Percentiles rank a stretch among this genome's conserved stretches.
phyloP scores from a whole-genome alignment of 2,888 invertebrate species.

The Temnothorax rugatulus region DNA sequence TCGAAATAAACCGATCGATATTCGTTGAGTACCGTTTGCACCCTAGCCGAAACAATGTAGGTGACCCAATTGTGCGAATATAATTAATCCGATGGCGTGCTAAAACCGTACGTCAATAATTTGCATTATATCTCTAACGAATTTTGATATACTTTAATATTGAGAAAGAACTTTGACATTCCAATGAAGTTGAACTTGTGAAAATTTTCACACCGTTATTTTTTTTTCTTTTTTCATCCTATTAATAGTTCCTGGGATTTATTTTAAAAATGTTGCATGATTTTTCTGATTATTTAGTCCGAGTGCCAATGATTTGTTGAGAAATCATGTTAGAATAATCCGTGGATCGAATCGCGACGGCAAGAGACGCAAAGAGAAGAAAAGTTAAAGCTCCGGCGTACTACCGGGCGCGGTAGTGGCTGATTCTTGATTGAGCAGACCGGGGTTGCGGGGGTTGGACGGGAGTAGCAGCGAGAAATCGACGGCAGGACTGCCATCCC shows the following conservation, averaged over 20 bases:
- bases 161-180: neutral
- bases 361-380: conserved; percentile 31
- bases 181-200: neutral
- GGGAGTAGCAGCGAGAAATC: conserved; percentile 76
- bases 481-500: conserved; percentile 80
- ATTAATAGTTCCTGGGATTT: neutral
- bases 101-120: conserved; percentile 23
- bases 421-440: conserved; percentile 77
- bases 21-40: conserved; percentile 48
- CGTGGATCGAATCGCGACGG: conserved; percentile 5
- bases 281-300: neutral
- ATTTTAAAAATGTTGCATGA: neutral
- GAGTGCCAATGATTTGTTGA: neutral
- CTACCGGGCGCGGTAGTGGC: conserved; percentile 54
- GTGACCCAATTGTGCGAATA: conserved; percentile 63
- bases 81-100: conserved; percentile 29
- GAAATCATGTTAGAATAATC: neutral
- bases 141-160: neutral
- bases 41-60: conserved; percentile 55
- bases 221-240: neutral
- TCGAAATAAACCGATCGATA: conserved; percentile 73
- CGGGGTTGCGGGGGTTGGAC: conserved; percentile 42
- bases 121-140: neutral
- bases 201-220: neutral
- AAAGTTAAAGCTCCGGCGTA: conserved; percentile 45